These are phyloP conservation scores for Pygocentrus nattereri DNA, from an alignment of 2,797 vertebrate genomes.

Conservation along the genomic window DNA sequence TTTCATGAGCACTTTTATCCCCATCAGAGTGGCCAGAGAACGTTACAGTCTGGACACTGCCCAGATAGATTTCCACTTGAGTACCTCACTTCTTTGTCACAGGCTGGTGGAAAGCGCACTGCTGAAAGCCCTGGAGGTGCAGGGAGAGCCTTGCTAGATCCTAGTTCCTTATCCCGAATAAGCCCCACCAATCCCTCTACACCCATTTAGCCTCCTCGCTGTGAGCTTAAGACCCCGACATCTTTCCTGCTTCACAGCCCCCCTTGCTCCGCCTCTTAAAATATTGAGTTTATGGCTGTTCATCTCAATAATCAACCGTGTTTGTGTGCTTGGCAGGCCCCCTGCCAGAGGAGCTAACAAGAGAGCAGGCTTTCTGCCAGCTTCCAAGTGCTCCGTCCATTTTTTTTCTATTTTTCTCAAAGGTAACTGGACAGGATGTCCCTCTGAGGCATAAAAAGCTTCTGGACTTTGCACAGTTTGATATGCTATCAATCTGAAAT, in stretches of 20 bases:
- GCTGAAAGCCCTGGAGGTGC: slow-evolving; percentile 63
- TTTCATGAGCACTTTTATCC: slow-evolving; percentile 56
- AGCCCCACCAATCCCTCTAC: slow-evolving; percentile 77
- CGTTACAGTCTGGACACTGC: slow-evolving; percentile 54
- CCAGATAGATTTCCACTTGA: slow-evolving; percentile 61
- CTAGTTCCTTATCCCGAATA: slow-evolving; percentile 77
- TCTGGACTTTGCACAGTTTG: slow-evolving; percentile 42
- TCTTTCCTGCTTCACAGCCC: slow-evolving; percentile 73
- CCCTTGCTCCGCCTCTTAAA: slow-evolving; percentile 69
- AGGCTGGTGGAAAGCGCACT: slow-evolving; percentile 60
- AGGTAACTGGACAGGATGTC: slow-evolving; percentile 50
- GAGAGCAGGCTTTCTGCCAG: slow-evolving; percentile 66
- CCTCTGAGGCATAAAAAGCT: slow-evolving; percentile 43
- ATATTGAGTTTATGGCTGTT: slow-evolving; percentile 77
- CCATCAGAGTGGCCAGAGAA: slow-evolving; percentile 50
- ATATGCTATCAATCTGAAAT: slow-evolving; percentile 49
- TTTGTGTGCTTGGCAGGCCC: slow-evolving; percentile 58
- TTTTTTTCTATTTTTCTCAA: slow-evolving; percentile 41
- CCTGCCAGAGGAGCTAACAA: slow-evolving; percentile 64
- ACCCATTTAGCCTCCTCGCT: slow-evolving; percentile 77
- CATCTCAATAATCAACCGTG: slow-evolving; percentile 81
- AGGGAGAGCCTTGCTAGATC: slow-evolving; percentile 65
- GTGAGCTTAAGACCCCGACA: slow-evolving; percentile 61
- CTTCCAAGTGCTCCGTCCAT: slow-evolving; percentile 57
- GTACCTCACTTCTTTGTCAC: slow-evolving; percentile 62